Evolutionary conservation across 2,888 invertebrate species (phyloP).

Genomic region (Acrobasis suavella): DNA sequence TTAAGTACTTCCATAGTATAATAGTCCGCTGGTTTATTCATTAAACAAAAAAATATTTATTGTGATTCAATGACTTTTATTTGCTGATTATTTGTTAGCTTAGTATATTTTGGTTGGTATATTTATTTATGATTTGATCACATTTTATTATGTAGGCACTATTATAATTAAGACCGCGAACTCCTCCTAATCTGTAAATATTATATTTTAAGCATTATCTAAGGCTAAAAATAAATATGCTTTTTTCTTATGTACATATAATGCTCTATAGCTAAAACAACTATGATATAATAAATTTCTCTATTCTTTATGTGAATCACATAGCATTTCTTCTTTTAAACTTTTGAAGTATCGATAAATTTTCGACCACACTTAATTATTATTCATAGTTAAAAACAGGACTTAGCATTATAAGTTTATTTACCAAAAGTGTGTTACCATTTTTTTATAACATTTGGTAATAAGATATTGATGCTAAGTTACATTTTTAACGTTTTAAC

Average conservation of each 20-base stretch:
- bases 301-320: conserved; percentile 4
- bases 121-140: background rate
- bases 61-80: too few species aligned
- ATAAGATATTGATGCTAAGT: background rate
- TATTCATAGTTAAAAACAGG: background rate
- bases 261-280: conserved; percentile 23
- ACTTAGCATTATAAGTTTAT: background rate
- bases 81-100: background rate
- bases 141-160: conserved; percentile 16
- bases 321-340: conserved; percentile 23
- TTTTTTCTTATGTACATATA: conserved; percentile 31
- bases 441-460: too few species aligned
- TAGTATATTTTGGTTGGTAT: background rate
- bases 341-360: conserved; percentile 8
- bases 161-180: conserved; percentile 17
- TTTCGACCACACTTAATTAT: background rate
- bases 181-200: conserved; percentile 25
- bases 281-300: conserved; percentile 28
- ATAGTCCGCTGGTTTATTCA: too few species aligned
- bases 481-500: background rate
- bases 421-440: too few species aligned
- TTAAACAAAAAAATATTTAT: too few species aligned
- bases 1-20: too few species aligned
- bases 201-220: conserved; percentile 27
- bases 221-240: conserved; percentile 31